Percentiles rank a stretch among this genome's conserved stretches.
These are phyloP conservation scores for Nothocercus nigrocapillus DNA, from an alignment of 2,113 vertebrate genomes.

Conservation along the genomic window DNA sequence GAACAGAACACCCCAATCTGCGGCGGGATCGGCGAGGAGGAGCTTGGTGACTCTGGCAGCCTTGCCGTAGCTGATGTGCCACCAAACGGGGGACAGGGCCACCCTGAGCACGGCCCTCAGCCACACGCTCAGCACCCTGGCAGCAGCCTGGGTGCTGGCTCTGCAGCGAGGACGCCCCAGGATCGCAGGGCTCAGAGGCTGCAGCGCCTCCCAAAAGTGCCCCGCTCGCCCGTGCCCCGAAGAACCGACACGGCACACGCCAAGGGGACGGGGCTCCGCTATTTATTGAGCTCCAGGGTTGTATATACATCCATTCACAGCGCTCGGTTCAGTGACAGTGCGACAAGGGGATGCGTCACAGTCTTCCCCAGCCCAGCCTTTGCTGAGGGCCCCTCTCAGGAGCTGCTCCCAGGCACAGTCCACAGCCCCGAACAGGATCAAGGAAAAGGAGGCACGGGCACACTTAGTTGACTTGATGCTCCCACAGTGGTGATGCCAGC, in stretches of 20 bases:
- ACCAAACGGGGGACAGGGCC: neutral
- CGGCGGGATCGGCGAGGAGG: neutral
- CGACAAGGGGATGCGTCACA: neutral
- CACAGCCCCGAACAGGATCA: neutral
- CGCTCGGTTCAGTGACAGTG: neutral
- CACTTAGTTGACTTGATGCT: neutral
- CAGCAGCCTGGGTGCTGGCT: neutral
- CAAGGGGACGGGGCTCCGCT: neutral
- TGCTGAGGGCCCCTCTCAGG: neutral
- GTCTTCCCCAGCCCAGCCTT: neutral
- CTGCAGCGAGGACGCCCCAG: too few relatives aligned
- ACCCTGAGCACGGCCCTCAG: neutral
- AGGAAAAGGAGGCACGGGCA: neutral
- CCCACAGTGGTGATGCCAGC: rapidly evolving
- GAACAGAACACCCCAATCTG: neutral
- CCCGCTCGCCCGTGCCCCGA: neutral
- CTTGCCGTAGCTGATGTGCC: neutral
- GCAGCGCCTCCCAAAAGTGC: neutral
- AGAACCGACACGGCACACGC: neutral
- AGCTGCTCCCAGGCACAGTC: neutral
- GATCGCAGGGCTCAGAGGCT: neutral
- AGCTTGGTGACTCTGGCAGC: neutral
- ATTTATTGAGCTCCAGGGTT: slow-evolving; percentile 52
- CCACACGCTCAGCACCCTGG: neutral
- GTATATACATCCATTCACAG: slow-evolving; percentile 39